Conservation (phyloP, 2,888 invertebrate genomes). For the Spisula subtruncata region DNA sequence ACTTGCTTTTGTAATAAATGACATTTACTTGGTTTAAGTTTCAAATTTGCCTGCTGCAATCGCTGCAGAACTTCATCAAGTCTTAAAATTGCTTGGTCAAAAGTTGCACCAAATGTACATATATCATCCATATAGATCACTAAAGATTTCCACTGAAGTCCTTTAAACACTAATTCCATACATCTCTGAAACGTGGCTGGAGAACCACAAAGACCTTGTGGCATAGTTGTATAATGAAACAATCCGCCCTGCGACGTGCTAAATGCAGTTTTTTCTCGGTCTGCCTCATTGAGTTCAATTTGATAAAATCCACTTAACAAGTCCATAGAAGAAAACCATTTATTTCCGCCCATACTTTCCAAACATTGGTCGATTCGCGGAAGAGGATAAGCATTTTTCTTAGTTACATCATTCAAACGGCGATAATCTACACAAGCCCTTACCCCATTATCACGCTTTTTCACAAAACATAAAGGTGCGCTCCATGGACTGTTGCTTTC, state of each 20-base stretch:
- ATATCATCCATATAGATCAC: conserved; percentile 71
- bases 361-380: conserved; percentile 56
- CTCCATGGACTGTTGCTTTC: conserved; percentile 25
- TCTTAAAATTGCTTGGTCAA: conserved; percentile 41
- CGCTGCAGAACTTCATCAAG: conserved; percentile 61
- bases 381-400: conserved; percentile 53
- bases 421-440: conserved; percentile 65
- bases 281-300: conserved; percentile 50
- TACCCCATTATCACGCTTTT: conserved; percentile 56
- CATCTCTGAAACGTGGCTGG: conserved; percentile 72
- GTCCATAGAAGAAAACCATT: not conserved
- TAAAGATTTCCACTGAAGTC: conserved; percentile 46
- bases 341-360: conserved; percentile 28
- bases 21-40: conserved; percentile 57
- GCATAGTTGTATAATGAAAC: conserved; percentile 68
- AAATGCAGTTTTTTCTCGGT: conserved; percentile 70
- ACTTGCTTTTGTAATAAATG: conserved; percentile 37
- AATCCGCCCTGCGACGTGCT: conserved; percentile 56
- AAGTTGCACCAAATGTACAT: conserved; percentile 55
- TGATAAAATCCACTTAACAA: conserved; percentile 65
- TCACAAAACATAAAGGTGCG: conserved; percentile 59
- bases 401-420: conserved; percentile 52
- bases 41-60: conserved; percentile 52
- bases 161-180: conserved; percentile 69
- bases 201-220: conserved; percentile 71